Conservation (phyloP, 2,888 invertebrate species). For the Copidosoma aretas region DNA sequence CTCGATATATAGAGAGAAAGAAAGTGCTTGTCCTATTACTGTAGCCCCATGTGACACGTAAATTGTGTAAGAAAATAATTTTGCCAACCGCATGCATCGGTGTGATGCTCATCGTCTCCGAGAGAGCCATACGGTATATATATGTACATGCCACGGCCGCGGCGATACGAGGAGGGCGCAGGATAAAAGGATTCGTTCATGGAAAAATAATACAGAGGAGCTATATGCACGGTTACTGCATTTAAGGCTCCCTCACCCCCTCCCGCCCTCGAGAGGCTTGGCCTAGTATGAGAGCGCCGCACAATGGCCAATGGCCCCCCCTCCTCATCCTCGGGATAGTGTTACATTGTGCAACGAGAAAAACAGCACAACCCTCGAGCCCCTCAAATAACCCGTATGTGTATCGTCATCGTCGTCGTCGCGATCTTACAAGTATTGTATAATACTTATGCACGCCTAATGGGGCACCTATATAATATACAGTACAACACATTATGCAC, state of each 20-base stretch:
- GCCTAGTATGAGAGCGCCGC: slow-evolving; percentile 42
- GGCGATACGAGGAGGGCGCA: too few species aligned
- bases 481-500: background rate
- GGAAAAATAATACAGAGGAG: slow-evolving; percentile 51
- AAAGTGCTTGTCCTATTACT: background rate
- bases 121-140: background rate
- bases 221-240: slow-evolving; percentile 52
- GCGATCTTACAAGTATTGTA: background rate
- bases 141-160: too few species aligned
- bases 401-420: slow-evolving; percentile 38
- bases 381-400: slow-evolving; percentile 62
- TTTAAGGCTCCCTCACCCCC: slow-evolving; percentile 46
- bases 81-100: too few species aligned
- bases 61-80: background rate
- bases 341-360: slow-evolving; percentile 62
- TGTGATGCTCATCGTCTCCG: slow-evolving; percentile 20
- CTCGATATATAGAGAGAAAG: background rate
- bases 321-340: slow-evolving; percentile 49
- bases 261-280: slow-evolving; percentile 49
- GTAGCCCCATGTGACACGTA: background rate
- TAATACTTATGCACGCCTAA: too few species aligned
- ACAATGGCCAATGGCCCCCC: slow-evolving; percentile 36
- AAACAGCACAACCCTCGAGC: slow-evolving; percentile 56
- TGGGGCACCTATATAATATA: too few species aligned
- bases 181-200: slow-evolving; percentile 53